These are phyloP conservation scores for Trichonephila clavata DNA, from an alignment of 1,140 invertebrate species.

Conservation along the genomic window DNA sequence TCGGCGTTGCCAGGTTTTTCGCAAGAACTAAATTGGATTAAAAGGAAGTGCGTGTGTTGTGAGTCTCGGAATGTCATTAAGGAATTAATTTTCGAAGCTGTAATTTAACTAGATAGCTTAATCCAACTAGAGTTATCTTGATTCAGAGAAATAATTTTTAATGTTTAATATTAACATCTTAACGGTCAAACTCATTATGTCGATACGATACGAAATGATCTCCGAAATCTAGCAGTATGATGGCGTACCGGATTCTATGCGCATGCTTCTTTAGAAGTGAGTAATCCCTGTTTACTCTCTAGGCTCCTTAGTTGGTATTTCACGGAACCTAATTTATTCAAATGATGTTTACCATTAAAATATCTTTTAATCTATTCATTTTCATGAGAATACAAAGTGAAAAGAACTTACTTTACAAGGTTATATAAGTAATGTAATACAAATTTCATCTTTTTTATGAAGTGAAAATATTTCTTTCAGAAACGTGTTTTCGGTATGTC, in stretches of 20 bases:
- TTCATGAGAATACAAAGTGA: neutral
- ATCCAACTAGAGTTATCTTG: neutral
- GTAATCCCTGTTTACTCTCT: neutral
- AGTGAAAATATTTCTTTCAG: too few species aligned
- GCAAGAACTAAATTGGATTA: conserved; percentile 29
- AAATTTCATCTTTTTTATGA: too few species aligned
- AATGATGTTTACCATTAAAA: neutral
- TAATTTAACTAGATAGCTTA: neutral
- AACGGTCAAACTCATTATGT: neutral
- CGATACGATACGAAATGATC: neutral
- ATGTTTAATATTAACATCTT: neutral
- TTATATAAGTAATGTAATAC: conserved; percentile 6
- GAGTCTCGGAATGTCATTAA: neutral
- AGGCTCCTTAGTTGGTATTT: neutral
- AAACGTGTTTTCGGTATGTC: too few species aligned
- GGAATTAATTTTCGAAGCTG: neutral
- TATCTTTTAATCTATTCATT: neutral
- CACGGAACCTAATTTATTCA: neutral
- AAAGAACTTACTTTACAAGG: neutral
- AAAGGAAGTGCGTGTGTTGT: neutral
- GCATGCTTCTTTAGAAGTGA: conserved; percentile 13
- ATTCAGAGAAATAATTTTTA: neutral
- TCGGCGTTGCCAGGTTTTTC: neutral
- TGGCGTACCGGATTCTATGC: neutral
- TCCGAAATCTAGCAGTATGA: neutral